Conservation (phyloP, 2,113 vertebrate genomes). For the Diglossa brunneiventris region DNA sequence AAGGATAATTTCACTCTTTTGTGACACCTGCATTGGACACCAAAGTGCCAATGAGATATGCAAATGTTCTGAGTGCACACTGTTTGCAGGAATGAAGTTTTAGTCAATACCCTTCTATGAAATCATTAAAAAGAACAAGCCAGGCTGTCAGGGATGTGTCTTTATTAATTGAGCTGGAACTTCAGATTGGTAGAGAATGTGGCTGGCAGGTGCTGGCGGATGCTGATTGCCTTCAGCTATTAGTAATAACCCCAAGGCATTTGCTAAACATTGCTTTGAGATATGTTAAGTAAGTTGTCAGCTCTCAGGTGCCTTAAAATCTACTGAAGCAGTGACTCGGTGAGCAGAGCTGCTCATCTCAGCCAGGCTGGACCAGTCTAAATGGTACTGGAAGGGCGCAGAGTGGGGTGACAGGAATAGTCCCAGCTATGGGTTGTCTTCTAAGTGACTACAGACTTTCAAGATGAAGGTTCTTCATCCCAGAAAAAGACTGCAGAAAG, state of each 20-base stretch:
- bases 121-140: neutral
- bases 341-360: neutral
- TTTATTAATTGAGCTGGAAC: neutral
- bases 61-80: neutral
- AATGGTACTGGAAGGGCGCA: neutral
- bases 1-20: neutral
- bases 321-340: neutral
- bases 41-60: accelerated
- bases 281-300: neutral
- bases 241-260: neutral
- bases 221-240: neutral
- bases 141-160: neutral
- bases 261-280: neutral
- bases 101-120: neutral
- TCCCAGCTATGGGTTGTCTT: neutral
- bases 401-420: neutral
- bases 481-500: neutral
- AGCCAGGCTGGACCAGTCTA: neutral
- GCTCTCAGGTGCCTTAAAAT: neutral
- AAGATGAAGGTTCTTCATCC: neutral
- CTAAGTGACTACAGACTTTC: neutral
- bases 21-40: neutral
- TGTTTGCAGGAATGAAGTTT: neutral
- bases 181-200: neutral
- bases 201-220: neutral